These are phyloP conservation scores for Plectrocnemia conspersa DNA, from an alignment of 1,140 invertebrate species.

Conservation along the genomic window DNA sequence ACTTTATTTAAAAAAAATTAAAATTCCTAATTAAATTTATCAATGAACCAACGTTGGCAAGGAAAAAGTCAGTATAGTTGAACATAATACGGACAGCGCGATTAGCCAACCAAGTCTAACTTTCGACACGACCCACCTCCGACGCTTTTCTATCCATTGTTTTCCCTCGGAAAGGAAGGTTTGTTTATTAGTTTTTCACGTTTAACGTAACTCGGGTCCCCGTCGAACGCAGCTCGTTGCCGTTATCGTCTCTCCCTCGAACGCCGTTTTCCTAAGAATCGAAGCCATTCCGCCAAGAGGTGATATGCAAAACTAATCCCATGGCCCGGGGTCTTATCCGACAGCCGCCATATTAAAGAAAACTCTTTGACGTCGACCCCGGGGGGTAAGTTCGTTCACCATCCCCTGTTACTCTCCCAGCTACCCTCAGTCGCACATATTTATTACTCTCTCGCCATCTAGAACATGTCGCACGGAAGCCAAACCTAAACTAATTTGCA, in stretches of 20 bases:
- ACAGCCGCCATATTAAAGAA: constrained; percentile 15
- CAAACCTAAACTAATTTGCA: constrained; percentile 31
- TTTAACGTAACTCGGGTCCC: background rate
- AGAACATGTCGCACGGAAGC: constrained; percentile 13
- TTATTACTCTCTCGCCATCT: constrained; percentile 14
- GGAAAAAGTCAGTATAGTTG: too few relatives aligned
- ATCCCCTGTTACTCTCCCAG: background rate
- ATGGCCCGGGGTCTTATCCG: constrained; percentile 10
- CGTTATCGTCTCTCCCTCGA: constrained; percentile 13
- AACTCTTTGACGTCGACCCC: constrained; percentile 14
- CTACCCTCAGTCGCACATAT: too few relatives aligned
- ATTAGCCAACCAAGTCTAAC: too few relatives aligned
- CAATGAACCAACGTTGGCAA: too few relatives aligned
- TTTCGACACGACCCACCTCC: too few relatives aligned
- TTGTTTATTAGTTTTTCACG: constrained; percentile 4
- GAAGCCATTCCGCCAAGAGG: constrained; percentile 13
- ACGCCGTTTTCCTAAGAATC: constrained; percentile 16
- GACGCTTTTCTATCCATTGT: too few relatives aligned
- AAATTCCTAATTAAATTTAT: too few relatives aligned
- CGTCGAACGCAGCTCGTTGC: background rate
- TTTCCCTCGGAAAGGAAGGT: too few relatives aligned
- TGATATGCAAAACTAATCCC: constrained; percentile 28
- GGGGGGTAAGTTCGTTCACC: background rate
- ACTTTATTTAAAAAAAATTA: too few relatives aligned
- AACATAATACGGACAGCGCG: too few relatives aligned